These are phyloP conservation scores for Tetrax tetrax DNA, from an alignment of 2,113 vertebrate genomes.

Conservation along the genomic window DNA sequence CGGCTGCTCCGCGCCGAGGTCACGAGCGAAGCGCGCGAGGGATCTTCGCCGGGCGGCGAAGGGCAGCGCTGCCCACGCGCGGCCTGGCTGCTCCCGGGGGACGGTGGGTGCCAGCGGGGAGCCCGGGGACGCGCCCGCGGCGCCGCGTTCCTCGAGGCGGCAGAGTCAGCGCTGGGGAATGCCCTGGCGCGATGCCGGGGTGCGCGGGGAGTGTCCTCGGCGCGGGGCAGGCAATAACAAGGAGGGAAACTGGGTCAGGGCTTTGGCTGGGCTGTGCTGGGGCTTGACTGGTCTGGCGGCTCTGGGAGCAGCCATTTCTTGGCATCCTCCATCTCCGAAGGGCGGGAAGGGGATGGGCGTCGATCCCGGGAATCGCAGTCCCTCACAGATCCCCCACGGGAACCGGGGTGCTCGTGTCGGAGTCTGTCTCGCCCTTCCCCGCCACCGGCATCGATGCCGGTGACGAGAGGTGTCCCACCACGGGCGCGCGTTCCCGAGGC, in stretches of 20 bases:
- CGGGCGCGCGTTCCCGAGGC: background rate
- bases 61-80: background rate
- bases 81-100: background rate
- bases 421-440: background rate
- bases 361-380: accelerated
- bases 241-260: conserved; percentile 42
- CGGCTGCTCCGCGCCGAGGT: background rate
- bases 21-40: accelerated
- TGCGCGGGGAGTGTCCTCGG: background rate
- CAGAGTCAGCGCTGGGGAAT: background rate
- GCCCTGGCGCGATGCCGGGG: background rate
- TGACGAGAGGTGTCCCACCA: background rate
- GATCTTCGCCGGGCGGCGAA: accelerated
- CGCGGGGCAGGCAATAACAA: background rate
- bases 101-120: background rate
- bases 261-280: background rate
- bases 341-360: background rate
- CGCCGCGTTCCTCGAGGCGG: background rate
- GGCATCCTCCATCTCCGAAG: accelerated
- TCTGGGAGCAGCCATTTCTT: background rate
- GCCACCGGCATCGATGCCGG: background rate
- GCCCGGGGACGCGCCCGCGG: background rate
- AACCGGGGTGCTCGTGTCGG: background rate
- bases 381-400: accelerated
- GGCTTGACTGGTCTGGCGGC: background rate